phyloP scores from a whole-genome alignment of 2,888 invertebrate genomes.

The Drosophila quinaria region DNA sequence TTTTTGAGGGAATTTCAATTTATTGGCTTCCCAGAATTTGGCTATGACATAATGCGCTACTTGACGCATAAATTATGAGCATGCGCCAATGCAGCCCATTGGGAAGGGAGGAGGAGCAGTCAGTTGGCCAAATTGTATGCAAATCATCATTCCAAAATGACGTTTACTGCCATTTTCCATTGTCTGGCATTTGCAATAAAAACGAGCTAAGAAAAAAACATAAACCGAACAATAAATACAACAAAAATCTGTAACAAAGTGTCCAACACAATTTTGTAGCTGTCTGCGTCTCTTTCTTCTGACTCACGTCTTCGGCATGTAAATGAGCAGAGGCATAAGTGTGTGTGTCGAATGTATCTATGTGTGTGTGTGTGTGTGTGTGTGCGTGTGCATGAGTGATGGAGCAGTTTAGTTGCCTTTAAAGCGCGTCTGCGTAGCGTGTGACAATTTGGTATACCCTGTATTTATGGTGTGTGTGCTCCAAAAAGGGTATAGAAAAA shows the following conservation, averaged over 20 bases:
- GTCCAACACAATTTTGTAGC: conserved; percentile 35
- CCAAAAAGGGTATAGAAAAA: conserved; percentile 5
- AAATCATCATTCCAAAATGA: conserved; percentile 38
- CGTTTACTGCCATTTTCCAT: conserved; percentile 25
- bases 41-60: conserved; percentile 67
- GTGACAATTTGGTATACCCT: conserved; percentile 70
- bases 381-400: conserved; percentile 50
- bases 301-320: conserved; percentile 76
- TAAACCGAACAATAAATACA: conserved; percentile 6
- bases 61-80: conserved; percentile 65
- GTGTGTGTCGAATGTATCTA: conserved; percentile 6
- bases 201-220: not conserved
- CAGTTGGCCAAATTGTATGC: conserved; percentile 27
- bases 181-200: conserved; percentile 30
- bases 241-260: conserved; percentile 53
- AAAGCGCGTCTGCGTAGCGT: conserved; percentile 69
- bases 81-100: conserved; percentile 3
- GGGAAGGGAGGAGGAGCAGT: not conserved
- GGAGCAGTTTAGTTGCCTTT: conserved; percentile 54
- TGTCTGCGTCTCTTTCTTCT: conserved; percentile 46
- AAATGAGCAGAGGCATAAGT: conserved; percentile 61
- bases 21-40: conserved; percentile 62
- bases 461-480: not conserved
- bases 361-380: not conserved
- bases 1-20: conserved; percentile 44